A percentile compares a stretch with the other conserved stretches of the same genome.
phyloP scores from a whole-genome alignment of 2,113 vertebrate species.

The Asarcornis scutulata region DNA sequence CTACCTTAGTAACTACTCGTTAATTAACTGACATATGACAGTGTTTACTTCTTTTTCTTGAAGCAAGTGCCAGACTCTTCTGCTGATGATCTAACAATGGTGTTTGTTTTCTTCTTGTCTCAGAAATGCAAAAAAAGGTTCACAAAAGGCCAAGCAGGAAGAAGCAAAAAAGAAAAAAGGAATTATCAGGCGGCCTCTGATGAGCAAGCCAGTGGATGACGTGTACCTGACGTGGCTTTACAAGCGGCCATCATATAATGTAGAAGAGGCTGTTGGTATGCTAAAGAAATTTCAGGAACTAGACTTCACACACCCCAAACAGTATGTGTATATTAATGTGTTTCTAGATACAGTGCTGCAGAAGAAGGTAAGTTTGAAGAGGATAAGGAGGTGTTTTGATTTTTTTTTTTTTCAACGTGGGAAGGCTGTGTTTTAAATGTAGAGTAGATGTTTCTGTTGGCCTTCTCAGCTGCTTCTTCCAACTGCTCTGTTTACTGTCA shows the following conservation, averaged over 20 bases:
- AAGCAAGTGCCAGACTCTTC: fast-evolving
- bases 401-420: fast-evolving
- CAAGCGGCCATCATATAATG: conserved; percentile 65
- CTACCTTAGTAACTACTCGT: not conserved
- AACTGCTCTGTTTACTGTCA: no score
- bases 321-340: conserved; percentile 83
- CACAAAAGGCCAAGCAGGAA: conserved; percentile 57
- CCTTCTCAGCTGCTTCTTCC: not conserved
- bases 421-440: not conserved
- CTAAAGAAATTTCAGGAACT: conserved; percentile 87
- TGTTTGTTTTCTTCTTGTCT: not conserved
- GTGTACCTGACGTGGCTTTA: conserved; percentile 86
- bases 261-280: conserved; percentile 79
- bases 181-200: conserved; percentile 46
- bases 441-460: not conserved
- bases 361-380: conserved; percentile 85
- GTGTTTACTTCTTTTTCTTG: not conserved
- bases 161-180: conserved; percentile 52
- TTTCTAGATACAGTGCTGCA: conserved; percentile 87
- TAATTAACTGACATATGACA: not conserved
- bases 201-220: conserved; percentile 82
- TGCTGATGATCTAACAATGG: not conserved
- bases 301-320: conserved; percentile 84
- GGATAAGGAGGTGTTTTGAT: fast-evolving
- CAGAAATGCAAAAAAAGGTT: conserved; percentile 62